These are phyloP conservation scores for Anhinga anhinga DNA, from an alignment of 2,113 vertebrate genomes.

Conservation along the genomic window DNA sequence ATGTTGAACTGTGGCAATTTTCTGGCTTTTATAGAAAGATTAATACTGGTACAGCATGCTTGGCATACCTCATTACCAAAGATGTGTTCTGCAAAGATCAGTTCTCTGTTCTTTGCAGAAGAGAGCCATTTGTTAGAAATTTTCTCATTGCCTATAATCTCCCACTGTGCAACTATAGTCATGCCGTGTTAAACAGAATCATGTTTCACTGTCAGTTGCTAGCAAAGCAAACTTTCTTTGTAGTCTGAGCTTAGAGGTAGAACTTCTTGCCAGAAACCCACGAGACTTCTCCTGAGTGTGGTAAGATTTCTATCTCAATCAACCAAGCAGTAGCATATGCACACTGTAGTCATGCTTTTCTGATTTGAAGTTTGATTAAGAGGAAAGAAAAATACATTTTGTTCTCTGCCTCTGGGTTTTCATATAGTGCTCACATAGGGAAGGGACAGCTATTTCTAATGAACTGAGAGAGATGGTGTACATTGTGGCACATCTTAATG, in stretches of 20 bases:
- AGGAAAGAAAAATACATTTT: not conserved
- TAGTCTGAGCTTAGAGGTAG: not conserved
- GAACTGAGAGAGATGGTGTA: not conserved
- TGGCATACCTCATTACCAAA: constrained; percentile 19
- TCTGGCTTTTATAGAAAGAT: constrained; percentile 2
- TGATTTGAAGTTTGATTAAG: not conserved
- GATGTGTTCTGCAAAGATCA: constrained; percentile 4
- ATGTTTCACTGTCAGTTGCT: constrained; percentile 7
- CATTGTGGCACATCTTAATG: not conserved
- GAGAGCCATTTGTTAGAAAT: constrained; percentile 10
- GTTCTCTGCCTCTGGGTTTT: not conserved
- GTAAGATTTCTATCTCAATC: not conserved
- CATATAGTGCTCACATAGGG: not conserved
- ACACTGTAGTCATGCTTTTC: not conserved
- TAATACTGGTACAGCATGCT: not conserved
- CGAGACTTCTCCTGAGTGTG: not conserved
- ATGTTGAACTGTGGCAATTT: not conserved
- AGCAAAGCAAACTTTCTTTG: constrained; percentile 12
- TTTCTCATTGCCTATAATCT: not conserved
- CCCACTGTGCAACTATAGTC: not conserved
- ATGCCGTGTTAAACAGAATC: not conserved
- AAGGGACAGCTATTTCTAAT: not conserved
- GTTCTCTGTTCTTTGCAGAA: constrained; percentile 1
- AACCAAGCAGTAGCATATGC: not conserved
- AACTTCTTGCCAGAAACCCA: not conserved